Evolutionary conservation across 2,113 vertebrate species (phyloP).

Genomic region (Crocuta crocuta): DNA sequence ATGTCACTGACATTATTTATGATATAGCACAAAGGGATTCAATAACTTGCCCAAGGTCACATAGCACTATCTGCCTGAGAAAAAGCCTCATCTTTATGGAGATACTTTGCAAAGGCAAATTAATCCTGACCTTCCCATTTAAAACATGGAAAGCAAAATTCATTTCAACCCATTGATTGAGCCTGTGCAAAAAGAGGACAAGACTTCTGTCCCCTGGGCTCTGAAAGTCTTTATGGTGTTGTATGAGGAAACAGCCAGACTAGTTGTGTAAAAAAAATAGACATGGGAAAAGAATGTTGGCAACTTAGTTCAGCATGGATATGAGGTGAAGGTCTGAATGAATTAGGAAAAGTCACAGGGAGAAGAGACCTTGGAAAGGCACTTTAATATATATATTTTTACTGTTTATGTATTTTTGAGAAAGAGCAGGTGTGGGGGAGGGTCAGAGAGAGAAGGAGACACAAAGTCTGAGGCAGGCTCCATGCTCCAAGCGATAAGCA

Average conservation of each 20-base stretch:
- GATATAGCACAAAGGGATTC: not conserved
- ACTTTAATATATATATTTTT: not conserved
- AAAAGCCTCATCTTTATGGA: constrained; percentile 48
- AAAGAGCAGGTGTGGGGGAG: no score
- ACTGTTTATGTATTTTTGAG: no score
- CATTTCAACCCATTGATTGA: not conserved
- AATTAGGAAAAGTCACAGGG: not conserved
- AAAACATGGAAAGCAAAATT: not conserved
- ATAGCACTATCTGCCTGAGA: not conserved
- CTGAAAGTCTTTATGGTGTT: not conserved
- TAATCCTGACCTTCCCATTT: not conserved
- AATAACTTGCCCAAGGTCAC: not conserved
- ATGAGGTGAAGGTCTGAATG: not conserved
- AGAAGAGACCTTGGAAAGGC: not conserved
- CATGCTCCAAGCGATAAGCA: no score
- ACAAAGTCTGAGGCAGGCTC: no score
- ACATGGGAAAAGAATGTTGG: not conserved
- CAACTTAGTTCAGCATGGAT: not conserved
- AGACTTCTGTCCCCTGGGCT: not conserved
- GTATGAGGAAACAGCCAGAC: not conserved
- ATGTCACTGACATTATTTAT: not conserved
- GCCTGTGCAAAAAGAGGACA: not conserved
- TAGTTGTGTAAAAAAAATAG: not conserved
- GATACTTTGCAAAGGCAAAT: constrained; percentile 13
- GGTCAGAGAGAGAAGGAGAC: no score